These are phyloP conservation scores for Hanleya hanleyi DNA, from an alignment of 2,888 invertebrate genomes.

Conservation along the genomic window DNA sequence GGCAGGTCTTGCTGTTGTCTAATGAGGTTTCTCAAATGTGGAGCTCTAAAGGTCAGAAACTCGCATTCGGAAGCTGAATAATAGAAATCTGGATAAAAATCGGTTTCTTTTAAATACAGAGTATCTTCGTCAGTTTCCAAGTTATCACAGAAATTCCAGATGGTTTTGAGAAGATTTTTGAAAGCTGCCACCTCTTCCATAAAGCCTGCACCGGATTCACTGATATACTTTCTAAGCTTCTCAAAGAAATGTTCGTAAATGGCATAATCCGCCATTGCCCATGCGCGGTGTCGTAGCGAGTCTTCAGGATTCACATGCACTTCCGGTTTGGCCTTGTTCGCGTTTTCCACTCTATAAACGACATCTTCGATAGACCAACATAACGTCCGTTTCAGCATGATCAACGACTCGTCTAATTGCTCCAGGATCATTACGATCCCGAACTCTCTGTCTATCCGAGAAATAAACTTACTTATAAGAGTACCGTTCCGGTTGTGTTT, in stretches of 20 bases:
- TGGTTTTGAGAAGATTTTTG: neutral
- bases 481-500: neutral
- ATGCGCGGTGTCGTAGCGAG: neutral
- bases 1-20: no score
- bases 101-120: no score
- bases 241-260: neutral
- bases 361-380: slow-evolving; percentile 35
- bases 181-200: neutral
- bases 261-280: neutral
- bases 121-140: no score
- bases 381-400: slow-evolving; percentile 32
- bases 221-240: neutral
- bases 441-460: slow-evolving; percentile 30
- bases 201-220: neutral
- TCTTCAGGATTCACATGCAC: neutral
- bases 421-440: slow-evolving; percentile 34
- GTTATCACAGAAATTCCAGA: neutral
- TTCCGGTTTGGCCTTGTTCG: slow-evolving; percentile 9
- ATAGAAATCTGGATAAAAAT: no score
- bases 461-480: neutral
- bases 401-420: slow-evolving; percentile 36
- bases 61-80: no score
- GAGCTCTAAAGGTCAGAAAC: no score
- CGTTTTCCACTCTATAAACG: slow-evolving; percentile 39
- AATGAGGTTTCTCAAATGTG: no score